These are phyloP conservation scores for Dendroctonus valens DNA, from an alignment of 1,140 invertebrate genomes.

Conservation along the genomic window DNA sequence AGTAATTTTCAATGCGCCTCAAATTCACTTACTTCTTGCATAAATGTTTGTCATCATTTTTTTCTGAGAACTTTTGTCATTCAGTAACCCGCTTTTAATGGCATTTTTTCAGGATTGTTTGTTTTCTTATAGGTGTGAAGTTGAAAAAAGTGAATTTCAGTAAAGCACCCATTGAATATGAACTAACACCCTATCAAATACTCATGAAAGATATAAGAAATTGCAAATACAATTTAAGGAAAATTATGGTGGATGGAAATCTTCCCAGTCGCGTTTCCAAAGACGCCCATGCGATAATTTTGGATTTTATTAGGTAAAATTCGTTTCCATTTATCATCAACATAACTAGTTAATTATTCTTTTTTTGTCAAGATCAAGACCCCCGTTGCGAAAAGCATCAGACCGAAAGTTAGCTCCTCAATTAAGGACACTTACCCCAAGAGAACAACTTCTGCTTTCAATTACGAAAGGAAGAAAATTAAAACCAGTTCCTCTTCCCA, in stretches of 20 bases:
- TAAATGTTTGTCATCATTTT: too few relatives aligned
- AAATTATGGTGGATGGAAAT: conserved; percentile 78
- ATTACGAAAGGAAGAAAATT: conserved; percentile 78
- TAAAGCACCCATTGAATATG: conserved; percentile 77
- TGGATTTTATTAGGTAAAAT: conserved; percentile 78
- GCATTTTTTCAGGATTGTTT: too few relatives aligned
- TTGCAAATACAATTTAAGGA: conserved; percentile 78
- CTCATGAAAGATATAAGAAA: conserved; percentile 94
- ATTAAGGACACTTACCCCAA: conserved; percentile 67
- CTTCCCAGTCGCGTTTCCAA: conserved; percentile 84
- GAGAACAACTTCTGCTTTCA: conserved; percentile 85
- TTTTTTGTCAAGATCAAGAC: conserved; percentile 75
- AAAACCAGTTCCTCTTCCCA: conserved; percentile 54
- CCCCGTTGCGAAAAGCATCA: conserved; percentile 89
- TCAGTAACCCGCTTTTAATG: too few relatives aligned
- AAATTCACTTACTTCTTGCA: too few relatives aligned
- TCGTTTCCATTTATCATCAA: neutral
- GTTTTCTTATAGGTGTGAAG: conserved; percentile 64
- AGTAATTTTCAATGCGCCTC: too few relatives aligned
- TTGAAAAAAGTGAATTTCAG: conserved; percentile 85
- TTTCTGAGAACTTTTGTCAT: too few relatives aligned
- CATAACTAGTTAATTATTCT: neutral
- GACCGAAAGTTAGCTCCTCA: conserved; percentile 79
- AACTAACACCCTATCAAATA: conserved; percentile 96
- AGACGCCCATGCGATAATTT: conserved; percentile 91